Evolutionary conservation across 2,888 invertebrate species (phyloP).

Genomic region (Auanema sp.): DNA sequence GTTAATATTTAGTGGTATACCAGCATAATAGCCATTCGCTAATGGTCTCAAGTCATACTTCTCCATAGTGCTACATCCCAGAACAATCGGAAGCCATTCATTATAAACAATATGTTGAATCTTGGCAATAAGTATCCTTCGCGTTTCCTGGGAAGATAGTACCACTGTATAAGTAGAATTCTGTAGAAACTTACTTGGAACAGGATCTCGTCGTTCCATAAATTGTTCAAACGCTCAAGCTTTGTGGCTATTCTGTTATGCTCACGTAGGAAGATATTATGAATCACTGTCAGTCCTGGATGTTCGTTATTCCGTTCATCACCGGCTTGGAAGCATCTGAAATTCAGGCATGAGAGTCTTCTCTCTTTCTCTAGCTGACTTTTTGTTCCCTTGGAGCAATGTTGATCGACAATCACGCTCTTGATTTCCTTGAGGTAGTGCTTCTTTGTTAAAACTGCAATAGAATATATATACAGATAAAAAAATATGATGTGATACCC

Average conservation of each 20-base stretch:
- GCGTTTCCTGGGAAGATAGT: constrained; percentile 62
- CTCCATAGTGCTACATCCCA: constrained; percentile 81
- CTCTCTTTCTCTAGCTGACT: no score
- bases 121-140: constrained; percentile 66
- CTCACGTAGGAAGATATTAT: constrained; percentile 61
- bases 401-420: constrained; percentile 59
- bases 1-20: constrained; percentile 5
- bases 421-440: constrained; percentile 64
- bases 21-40: constrained; percentile 66
- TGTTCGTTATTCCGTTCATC: constrained; percentile 62
- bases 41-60: constrained; percentile 82
- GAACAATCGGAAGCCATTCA: constrained; percentile 75
- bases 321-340: constrained; percentile 50
- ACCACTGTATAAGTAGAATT: background rate
- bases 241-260: constrained; percentile 61
- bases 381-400: constrained; percentile 14
- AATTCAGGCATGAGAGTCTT: constrained; percentile 18
- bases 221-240: constrained; percentile 61
- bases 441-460: constrained; percentile 54
- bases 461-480: background rate
- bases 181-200: constrained; percentile 49
- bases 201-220: constrained; percentile 65
- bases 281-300: constrained; percentile 60
- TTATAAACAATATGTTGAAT: constrained; percentile 70
- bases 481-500: constrained; percentile 31